Conservation (phyloP, 1,140 invertebrate genomes). For the Hycleus cichorii region DNA sequence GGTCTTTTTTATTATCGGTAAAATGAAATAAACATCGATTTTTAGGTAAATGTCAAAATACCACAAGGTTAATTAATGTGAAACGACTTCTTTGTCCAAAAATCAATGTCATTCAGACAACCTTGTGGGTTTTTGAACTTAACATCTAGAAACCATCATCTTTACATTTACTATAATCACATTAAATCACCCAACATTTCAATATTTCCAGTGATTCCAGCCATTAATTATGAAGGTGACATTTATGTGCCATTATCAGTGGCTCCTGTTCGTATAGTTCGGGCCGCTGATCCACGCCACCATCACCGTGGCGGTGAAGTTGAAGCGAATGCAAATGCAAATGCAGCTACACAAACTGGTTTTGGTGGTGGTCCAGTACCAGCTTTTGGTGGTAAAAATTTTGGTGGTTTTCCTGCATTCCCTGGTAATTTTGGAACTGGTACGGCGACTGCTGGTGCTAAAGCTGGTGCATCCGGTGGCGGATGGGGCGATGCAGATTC, state of each 20-base stretch:
- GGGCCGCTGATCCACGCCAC: not conserved
- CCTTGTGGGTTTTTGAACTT: no score
- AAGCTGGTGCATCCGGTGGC: slow-evolving; percentile 1
- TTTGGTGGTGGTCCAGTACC: not conserved
- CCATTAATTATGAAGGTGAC: not conserved
- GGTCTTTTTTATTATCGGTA: no score
- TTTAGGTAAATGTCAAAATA: no score
- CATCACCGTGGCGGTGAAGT: not conserved
- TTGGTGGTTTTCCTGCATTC: not conserved
- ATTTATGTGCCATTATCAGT: not conserved
- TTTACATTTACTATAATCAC: no score
- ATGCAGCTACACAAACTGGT: not conserved
- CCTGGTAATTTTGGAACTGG: not conserved
- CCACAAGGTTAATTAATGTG: no score
- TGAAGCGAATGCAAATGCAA: not conserved
- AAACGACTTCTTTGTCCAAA: no score
- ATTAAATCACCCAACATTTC: not conserved
- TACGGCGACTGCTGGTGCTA: not conserved
- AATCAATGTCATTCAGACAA: no score
- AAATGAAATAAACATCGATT: no score
- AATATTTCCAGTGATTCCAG: slow-evolving; percentile 5
- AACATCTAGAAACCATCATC: no score
- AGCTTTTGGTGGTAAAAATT: not conserved
- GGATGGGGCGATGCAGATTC: slow-evolving; percentile 5
- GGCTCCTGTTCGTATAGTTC: not conserved